These are phyloP conservation scores for Platerodrilus igneus DNA, from an alignment of 2,888 invertebrate genomes.

Conservation along the genomic window DNA sequence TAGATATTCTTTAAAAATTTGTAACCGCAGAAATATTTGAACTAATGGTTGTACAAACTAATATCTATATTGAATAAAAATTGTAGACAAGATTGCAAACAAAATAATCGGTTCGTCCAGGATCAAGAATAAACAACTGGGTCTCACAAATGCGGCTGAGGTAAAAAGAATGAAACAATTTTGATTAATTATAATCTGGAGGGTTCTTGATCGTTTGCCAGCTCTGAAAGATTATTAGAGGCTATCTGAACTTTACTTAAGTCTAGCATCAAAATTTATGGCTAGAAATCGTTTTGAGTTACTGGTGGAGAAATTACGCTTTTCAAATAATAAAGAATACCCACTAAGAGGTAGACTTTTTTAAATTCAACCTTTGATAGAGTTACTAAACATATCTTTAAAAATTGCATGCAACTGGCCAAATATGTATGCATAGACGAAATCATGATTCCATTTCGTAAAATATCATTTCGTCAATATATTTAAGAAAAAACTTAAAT, in stretches of 20 bases:
- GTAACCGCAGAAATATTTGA: slow-evolving; percentile 25
- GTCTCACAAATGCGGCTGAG: no score
- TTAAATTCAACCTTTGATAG: neutral
- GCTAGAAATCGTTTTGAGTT: slow-evolving; percentile 3
- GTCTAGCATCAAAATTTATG: neutral
- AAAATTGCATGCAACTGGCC: neutral
- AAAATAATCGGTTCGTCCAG: no score
- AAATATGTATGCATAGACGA: slow-evolving; percentile 1
- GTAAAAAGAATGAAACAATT: no score
- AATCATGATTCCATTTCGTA: neutral
- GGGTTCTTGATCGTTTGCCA: neutral
- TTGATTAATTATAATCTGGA: no score
- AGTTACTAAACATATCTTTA: neutral
- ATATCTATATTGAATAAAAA: no score
- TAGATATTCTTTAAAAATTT: slow-evolving; percentile 28
- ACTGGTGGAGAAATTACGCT: neutral
- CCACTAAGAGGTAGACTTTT: neutral
- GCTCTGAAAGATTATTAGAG: neutral
- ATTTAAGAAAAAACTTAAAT: neutral
- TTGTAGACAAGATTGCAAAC: no score
- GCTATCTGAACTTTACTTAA: no score
- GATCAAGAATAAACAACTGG: no score
- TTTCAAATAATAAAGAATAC: slow-evolving; percentile 1
- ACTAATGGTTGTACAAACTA: no score
- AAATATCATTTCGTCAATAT: neutral